These are phyloP conservation scores for Chrysaora quinquecirrha DNA, from an alignment of 30 jellyfish, hydroid and myxozoan species.

Conservation along the genomic window DNA sequence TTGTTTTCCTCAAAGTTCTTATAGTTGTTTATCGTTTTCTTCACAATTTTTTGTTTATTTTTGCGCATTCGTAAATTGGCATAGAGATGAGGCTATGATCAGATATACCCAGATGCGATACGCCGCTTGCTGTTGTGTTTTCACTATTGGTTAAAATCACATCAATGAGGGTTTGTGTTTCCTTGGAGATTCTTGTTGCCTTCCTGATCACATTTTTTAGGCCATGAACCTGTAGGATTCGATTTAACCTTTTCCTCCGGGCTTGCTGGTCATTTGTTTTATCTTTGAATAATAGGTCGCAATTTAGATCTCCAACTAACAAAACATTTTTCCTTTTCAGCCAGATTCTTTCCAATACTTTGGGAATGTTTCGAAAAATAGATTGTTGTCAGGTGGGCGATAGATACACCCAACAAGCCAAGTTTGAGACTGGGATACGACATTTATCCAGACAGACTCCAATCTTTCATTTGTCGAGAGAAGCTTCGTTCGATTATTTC, in stretches of 20 bases:
- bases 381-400: neutral
- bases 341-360: neutral
- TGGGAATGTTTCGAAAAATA: neutral
- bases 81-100: constrained; percentile 4
- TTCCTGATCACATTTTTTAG: neutral
- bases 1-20: neutral
- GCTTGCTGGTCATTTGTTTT: neutral
- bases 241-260: neutral
- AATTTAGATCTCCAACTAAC: neutral
- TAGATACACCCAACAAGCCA: constrained; percentile 2
- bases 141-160: neutral
- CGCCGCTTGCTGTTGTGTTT: neutral
- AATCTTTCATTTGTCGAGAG: neutral
- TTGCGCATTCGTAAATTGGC: constrained; percentile 6
- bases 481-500: no score
- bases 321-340: neutral
- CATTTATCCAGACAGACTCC: neutral
- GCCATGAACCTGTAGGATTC: neutral
- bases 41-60: neutral
- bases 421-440: neutral
- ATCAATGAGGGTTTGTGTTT: neutral
- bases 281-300: neutral
- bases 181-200: neutral
- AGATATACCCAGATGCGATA: constrained; percentile 1
- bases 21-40: constrained; percentile 1